Evolutionary conservation across 2,797 vertebrate species (phyloP).

Genomic region (Pseudomugil tenellus): DNA sequence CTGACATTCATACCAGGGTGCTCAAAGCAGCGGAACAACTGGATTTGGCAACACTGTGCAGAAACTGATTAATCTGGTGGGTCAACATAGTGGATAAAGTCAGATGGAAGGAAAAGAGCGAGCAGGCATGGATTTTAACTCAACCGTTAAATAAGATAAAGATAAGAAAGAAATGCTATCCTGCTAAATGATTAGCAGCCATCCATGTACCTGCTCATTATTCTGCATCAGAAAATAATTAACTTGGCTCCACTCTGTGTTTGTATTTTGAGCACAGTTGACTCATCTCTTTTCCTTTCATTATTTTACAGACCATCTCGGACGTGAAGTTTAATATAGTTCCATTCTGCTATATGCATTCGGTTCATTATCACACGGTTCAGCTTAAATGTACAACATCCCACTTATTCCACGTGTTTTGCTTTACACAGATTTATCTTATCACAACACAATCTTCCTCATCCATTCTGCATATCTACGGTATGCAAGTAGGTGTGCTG

Average conservation of each 20-base stretch:
- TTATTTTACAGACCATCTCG: conserved; percentile 15
- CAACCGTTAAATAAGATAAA: conserved; percentile 38
- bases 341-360: conserved; percentile 15
- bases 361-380: conserved; percentile 8
- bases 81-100: conserved; percentile 6
- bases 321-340: conserved; percentile 10
- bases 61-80: conserved; percentile 3
- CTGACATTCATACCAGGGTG: conserved; percentile 28
- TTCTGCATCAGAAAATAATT: conserved; percentile 42
- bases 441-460: conserved; percentile 46
- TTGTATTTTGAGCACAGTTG: conserved; percentile 17
- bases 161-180: conserved; percentile 31
- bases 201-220: conserved; percentile 34
- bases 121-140: conserved; percentile 17
- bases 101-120: background rate
- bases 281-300: conserved; percentile 15
- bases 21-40: background rate
- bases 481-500: conserved; percentile 22
- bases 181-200: conserved; percentile 43
- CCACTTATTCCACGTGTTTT: conserved; percentile 15
- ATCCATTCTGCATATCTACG: conserved; percentile 3
- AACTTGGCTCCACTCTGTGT: conserved; percentile 21
- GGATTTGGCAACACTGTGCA: conserved; percentile 28
- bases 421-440: background rate
- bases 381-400: conserved; percentile 19